Conservation (phyloP, 2,113 vertebrate genomes). For the Lycaon pictus region DNA sequence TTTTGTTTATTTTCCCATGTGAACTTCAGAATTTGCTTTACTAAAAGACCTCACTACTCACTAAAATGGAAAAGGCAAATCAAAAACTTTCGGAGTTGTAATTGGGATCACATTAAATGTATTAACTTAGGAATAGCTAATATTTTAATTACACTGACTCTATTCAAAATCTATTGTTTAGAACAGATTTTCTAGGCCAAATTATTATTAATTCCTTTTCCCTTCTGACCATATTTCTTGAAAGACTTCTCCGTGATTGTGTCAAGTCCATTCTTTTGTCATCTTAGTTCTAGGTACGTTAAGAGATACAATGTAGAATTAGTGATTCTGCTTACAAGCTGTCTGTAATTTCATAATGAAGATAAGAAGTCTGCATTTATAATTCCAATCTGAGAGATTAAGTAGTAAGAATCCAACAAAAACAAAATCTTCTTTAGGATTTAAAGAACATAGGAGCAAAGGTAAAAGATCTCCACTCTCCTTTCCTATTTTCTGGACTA, state of each 20-base stretch:
- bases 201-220: neutral
- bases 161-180: neutral
- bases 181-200: neutral
- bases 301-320: neutral
- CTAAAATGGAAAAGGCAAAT: neutral
- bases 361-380: neutral
- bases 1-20: neutral
- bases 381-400: neutral
- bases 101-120: neutral
- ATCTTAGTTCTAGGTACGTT: neutral
- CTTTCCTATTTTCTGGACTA: neutral
- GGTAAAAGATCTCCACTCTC: neutral
- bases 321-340: neutral
- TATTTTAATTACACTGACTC: neutral
- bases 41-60: neutral
- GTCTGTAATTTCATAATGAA: neutral
- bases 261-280: neutral
- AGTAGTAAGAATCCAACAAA: neutral
- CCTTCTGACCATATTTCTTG: neutral
- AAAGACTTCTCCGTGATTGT: neutral
- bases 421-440: neutral
- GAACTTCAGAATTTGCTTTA: neutral
- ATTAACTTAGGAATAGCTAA: neutral
- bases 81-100: neutral
- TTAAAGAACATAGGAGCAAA: neutral